phyloP scores from a whole-genome alignment of 1,140 invertebrate genomes.

The Hypsibius dujardini region DNA sequence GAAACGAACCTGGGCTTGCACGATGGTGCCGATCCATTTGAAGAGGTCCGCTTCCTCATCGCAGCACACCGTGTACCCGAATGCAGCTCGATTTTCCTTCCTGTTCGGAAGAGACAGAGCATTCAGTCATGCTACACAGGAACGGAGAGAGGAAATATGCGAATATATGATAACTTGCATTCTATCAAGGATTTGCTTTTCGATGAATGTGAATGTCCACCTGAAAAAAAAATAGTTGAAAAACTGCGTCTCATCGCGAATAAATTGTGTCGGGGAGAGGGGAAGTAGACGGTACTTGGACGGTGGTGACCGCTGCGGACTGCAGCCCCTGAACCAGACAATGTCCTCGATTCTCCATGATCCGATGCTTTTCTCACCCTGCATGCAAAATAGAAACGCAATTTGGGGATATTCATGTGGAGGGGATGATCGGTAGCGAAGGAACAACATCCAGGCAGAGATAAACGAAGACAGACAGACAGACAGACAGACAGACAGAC shows the following conservation, averaged over 20 bases:
- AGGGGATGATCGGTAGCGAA: too few species aligned
- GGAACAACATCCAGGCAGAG: too few species aligned
- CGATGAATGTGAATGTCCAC: constrained; percentile 58
- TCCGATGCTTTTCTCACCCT: constrained; percentile 41
- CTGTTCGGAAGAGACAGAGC: too few species aligned
- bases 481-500: too few species aligned
- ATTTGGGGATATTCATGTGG: too few species aligned
- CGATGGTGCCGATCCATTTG: constrained; percentile 53
- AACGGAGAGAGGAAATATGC: too few species aligned
- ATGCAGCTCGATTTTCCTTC: constrained; percentile 51
- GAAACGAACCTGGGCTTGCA: constrained; percentile 27
- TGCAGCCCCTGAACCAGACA: constrained; percentile 60
- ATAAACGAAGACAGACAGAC: too few species aligned
- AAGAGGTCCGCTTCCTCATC: constrained; percentile 49
- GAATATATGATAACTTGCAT: constrained; percentile 23
- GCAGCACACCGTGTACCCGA: constrained; percentile 55
- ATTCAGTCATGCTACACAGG: too few species aligned
- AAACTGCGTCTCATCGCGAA: too few species aligned
- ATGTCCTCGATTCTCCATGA: constrained; percentile 59
- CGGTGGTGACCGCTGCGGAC: constrained; percentile 56
- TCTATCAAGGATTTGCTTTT: constrained; percentile 45
- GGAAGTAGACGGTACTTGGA: constrained; percentile 36
- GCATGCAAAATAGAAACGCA: too few species aligned
- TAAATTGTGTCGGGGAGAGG: constrained; percentile 17
- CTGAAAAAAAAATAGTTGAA: constrained; percentile 33